These are phyloP conservation scores for Stenchaetothrips biformis DNA, from an alignment of 2,888 invertebrate species.

Conservation along the genomic window DNA sequence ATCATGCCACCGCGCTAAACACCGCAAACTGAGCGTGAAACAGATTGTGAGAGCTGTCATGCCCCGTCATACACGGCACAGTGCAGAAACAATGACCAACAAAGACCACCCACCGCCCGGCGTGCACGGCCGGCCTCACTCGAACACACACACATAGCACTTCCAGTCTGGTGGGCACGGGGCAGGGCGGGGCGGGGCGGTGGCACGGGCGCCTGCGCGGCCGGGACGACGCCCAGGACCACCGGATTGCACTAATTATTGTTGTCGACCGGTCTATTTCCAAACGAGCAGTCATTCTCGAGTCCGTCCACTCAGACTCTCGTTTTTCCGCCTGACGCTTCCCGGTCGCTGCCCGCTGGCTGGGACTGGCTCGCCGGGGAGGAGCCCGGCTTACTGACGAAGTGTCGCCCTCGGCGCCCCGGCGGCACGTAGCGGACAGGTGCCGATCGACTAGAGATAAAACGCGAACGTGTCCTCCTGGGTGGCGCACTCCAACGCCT, in stretches of 20 bases:
- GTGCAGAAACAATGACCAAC: not conserved
- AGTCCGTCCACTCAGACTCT: no score
- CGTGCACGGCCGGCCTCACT: not conserved
- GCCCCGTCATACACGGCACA: not conserved
- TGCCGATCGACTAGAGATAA: not conserved
- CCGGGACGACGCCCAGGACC: no score
- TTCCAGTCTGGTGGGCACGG: not conserved
- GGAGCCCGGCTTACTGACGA: not conserved
- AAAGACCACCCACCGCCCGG: slow-evolving; percentile 2
- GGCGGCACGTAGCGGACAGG: not conserved
- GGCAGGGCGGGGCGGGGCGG: no score
- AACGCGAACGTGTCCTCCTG: not conserved
- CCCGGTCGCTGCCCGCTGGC: not conserved
- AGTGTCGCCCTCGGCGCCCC: no score
- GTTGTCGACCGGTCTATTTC: no score
- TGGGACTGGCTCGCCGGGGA: not conserved
- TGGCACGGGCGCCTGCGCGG: no score
- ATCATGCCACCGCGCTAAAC: no score
- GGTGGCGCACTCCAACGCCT: not conserved
- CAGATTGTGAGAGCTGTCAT: slow-evolving; percentile 18
- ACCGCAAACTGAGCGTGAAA: slow-evolving; percentile 8
- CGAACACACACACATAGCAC: not conserved
- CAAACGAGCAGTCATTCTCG: no score
- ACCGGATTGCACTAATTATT: no score
- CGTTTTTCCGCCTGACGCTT: not conserved